Evolutionary conservation across 2,888 invertebrate species (phyloP), one percentile per base, ranked within the genome.

Genomic region (Leistus spinibarbis): DNA sequence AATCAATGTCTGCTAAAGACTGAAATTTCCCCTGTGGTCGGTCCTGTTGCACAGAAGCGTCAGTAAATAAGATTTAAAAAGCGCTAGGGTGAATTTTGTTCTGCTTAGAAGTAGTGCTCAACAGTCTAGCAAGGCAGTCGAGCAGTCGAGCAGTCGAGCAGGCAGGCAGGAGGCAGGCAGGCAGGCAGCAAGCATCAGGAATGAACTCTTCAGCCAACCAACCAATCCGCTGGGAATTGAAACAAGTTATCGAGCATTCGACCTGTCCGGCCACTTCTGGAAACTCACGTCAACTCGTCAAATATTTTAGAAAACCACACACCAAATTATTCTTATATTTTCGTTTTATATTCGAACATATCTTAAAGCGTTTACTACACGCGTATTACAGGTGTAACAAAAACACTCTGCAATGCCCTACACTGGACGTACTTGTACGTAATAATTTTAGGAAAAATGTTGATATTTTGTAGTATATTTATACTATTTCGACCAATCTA

Each of bases 51-150:
- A 23, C 54, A 54, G 54, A 54, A 23, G 64, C 64, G 54, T 64
- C 71, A 54, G 71, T 71, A 71, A 71, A 71, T 71, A 71, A 71
- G 71, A 71, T 71, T 71, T 71, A 71, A 71, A 71, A 71, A 71
- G 71, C 64, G 56, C 71, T 54, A 17, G 40, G 63, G 64, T 62
- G 64, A 71, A 71, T 64, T 71, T 40, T 27, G 66, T 20, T 40
- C 20, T 53, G 53, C 66, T 63, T 1, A 19, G 19, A 19, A 10
- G 13, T n/a, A n/a, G n/a, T n/a, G n/a, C n/a, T n/a, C n/a, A n/a
- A 60, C 60, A 19, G 19, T 16, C 56, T 40, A 40, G 10, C 40
- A 40, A 13, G 40, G 1, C 40, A 40, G 13, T 10, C 40, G n/a
- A n/a, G n/a, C n/a, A n/a, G n/a, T n/a, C n/a, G n/a, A n/a, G n/a